Evolutionary conservation across 2,797 vertebrate genomes (phyloP).

Genomic region (Enteromius paludinosus): DNA sequence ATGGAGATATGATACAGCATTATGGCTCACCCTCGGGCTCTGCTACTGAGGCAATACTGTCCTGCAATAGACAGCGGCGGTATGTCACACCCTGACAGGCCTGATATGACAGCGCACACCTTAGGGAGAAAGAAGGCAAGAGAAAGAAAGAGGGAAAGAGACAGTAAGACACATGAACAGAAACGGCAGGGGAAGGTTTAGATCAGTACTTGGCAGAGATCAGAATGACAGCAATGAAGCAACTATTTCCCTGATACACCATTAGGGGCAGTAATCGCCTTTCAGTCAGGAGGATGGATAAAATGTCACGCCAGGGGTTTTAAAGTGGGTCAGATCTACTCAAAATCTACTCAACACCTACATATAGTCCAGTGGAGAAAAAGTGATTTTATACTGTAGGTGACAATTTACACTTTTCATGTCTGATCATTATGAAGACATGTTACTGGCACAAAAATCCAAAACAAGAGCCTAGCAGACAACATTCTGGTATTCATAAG

Average conservation of each 20-base stretch:
- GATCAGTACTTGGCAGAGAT: conserved; percentile 57
- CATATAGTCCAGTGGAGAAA: neutral
- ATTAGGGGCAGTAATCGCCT: conserved; percentile 63
- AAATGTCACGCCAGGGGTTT: conserved; percentile 40
- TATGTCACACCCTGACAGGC: conserved; percentile 94
- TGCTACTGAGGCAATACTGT: conserved; percentile 90
- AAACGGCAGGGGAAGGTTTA: conserved; percentile 24
- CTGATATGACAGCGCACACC: conserved; percentile 95
- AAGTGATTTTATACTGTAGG: neutral
- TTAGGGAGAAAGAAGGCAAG: conserved; percentile 72
- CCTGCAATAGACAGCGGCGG: conserved; percentile 92
- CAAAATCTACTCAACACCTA: neutral
- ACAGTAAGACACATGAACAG: conserved; percentile 57
- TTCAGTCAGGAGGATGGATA: conserved; percentile 26
- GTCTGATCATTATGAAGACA: neutral
- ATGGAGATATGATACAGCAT: conserved; percentile 49
- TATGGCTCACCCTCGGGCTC: conserved; percentile 88
- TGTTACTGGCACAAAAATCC: neutral
- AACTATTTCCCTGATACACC: conserved; percentile 59
- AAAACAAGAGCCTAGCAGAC: neutral
- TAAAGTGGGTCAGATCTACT: conserved; percentile 13
- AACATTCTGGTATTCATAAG: neutral
- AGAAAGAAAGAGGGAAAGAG: conserved; percentile 40
- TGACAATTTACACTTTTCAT: neutral
- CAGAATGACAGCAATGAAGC: conserved; percentile 47